Evolutionary conservation across 2,797 vertebrate genomes (phyloP).

Genomic region (Peromyscus eremicus): DNA sequence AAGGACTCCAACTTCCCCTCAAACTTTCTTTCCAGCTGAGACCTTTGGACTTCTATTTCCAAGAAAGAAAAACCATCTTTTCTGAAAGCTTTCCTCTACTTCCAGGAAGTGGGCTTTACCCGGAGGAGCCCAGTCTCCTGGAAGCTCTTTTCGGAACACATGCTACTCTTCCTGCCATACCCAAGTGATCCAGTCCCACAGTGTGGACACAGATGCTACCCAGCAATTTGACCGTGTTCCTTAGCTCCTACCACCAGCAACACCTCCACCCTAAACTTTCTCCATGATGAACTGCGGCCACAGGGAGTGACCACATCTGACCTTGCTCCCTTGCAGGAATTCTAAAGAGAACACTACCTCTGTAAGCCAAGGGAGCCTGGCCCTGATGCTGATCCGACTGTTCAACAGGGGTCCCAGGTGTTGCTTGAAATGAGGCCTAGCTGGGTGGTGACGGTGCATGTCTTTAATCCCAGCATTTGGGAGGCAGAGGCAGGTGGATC

Average conservation of each 20-base stretch:
- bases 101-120: neutral
- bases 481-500: neutral
- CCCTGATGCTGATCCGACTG: no score
- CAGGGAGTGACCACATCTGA: neutral
- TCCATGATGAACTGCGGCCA: neutral
- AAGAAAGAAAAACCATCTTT: constrained; percentile 1
- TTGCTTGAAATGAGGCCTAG: neutral
- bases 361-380: neutral
- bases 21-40: neutral
- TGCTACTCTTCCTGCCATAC: neutral
- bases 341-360: neutral
- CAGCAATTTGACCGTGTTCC: neutral
- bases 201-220: neutral
- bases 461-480: neutral
- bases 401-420: neutral
- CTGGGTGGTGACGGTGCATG: neutral
- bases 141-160: neutral
- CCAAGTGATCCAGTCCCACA: neutral
- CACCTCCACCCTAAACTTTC: neutral
- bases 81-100: neutral
- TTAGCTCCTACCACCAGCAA: neutral
- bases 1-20: neutral
- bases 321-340: neutral
- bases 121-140: neutral
- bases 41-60: neutral